These are phyloP conservation scores for Phylloscopus whistleri DNA, from an alignment of 2,113 vertebrate genomes.

Conservation along the genomic window DNA sequence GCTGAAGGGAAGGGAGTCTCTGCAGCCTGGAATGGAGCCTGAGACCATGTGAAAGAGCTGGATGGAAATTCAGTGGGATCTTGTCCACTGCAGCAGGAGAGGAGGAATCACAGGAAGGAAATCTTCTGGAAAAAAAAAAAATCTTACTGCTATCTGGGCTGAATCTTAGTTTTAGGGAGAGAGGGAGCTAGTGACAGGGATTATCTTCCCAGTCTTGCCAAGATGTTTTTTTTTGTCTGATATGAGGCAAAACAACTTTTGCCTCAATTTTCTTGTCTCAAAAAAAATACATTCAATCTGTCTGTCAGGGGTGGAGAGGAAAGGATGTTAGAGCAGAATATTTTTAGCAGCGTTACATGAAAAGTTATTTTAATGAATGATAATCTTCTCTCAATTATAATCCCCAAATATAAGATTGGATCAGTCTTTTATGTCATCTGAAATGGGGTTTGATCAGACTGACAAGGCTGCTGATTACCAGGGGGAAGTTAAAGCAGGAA, in stretches of 20 bases:
- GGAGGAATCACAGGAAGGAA: slow-evolving; percentile 24
- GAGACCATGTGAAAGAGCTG: background rate
- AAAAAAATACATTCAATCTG: background rate
- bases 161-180: background rate
- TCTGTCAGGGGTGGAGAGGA: slow-evolving; percentile 17
- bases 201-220: background rate
- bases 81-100: background rate
- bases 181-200: background rate
- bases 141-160: background rate
- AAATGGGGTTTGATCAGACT: slow-evolving; percentile 59
- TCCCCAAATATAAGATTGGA: slow-evolving; percentile 41
- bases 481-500: slow-evolving; percentile 57
- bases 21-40: background rate
- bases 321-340: slow-evolving; percentile 15
- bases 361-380: slow-evolving; percentile 60
- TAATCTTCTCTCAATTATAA: slow-evolving; percentile 65
- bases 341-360: slow-evolving; percentile 32
- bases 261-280: background rate
- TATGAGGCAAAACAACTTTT: slow-evolving; percentile 23
- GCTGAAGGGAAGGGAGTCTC: background rate
- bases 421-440: slow-evolving; percentile 55
- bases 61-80: background rate
- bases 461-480: slow-evolving; percentile 65
- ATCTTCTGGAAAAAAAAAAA: background rate
- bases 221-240: background rate